Percentiles rank a stretch among this genome's conserved stretches.
Conservation (phyloP, 2,113 vertebrate genomes). For the Strix aluco region DNA sequence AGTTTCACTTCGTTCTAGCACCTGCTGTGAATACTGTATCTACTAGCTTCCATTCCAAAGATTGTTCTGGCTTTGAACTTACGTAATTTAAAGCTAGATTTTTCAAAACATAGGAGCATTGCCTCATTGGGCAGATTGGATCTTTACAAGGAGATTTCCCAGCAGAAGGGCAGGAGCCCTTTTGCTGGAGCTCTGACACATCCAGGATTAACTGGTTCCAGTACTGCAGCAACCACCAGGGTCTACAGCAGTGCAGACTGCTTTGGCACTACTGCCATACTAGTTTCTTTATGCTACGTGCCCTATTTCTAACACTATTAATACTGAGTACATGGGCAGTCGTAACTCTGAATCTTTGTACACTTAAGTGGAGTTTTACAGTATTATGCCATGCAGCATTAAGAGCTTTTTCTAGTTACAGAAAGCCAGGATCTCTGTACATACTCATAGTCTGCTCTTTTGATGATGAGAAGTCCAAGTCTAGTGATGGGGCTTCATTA, state of each 20-base stretch:
- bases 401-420: not conserved
- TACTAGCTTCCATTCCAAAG: not conserved
- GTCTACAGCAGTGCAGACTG: not conserved
- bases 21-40: not conserved
- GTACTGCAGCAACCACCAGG: not conserved
- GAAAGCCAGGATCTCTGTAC: not conserved
- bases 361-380: not conserved
- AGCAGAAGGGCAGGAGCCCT: not conserved
- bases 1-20: not conserved
- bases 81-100: not conserved
- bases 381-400: not conserved
- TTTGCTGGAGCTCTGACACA: not conserved
- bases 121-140: not conserved
- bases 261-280: not conserved
- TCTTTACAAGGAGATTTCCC: not conserved
- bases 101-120: not conserved
- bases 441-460: not conserved
- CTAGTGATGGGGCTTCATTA: not conserved
- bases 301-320: not conserved
- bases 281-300: rapidly evolving
- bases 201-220: not conserved
- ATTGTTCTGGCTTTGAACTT: not conserved
- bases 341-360: not conserved
- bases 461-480: not conserved
- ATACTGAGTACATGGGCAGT: not conserved